phyloP scores from a whole-genome alignment of 2,888 invertebrate genomes.

The Teleiodes luculella region DNA sequence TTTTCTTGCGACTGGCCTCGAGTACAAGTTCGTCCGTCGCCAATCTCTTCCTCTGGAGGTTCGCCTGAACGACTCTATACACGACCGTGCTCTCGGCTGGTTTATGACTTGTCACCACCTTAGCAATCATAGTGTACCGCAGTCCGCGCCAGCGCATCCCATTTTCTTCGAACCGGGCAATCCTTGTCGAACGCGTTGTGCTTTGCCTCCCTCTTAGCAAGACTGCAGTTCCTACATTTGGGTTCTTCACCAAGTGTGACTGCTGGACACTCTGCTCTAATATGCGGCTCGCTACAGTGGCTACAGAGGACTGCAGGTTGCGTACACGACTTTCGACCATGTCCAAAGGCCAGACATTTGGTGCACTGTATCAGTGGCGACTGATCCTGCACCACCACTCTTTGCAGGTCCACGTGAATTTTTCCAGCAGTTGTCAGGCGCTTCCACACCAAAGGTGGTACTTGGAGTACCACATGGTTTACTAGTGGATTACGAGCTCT shows the following conservation, averaged over 20 bases:
- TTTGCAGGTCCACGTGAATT: slow-evolving; percentile 20
- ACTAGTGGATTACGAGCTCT: slow-evolving; percentile 4
- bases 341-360: no score
- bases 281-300: neutral
- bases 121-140: neutral
- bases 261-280: neutral
- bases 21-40: neutral
- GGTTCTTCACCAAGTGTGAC: neutral
- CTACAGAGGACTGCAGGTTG: neutral
- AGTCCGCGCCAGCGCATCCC: slow-evolving; percentile 1
- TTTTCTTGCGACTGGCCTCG: neutral
- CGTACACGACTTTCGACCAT: slow-evolving; percentile 6
- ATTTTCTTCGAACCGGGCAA: neutral
- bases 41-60: neutral
- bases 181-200: neutral
- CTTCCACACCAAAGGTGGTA: neutral
- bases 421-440: neutral
- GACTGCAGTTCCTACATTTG: slow-evolving; percentile 4
- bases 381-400: slow-evolving; percentile 13
- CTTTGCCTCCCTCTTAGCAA: neutral
- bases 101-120: no score
- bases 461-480: neutral
- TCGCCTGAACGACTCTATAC: slow-evolving; percentile 13
- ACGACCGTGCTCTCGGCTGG: no score
- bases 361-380: no score